Base-by-base conservation (phyloP, 2,113 vertebrate species). In the Lontra canadensis region DNA sequence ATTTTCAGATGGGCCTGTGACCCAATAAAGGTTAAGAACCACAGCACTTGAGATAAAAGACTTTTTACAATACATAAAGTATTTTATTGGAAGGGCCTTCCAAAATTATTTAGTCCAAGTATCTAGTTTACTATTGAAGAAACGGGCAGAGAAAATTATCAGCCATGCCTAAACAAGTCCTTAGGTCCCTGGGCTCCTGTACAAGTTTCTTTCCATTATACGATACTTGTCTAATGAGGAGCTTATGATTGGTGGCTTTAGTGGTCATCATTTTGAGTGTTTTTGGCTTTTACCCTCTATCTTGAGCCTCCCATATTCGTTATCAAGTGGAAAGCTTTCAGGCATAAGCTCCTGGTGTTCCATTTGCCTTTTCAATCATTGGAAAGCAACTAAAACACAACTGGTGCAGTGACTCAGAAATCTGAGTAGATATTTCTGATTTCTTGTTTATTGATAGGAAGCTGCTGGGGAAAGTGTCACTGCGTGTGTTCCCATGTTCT, bases 1-100 rank as follows among this genome's bases (percentile, higher is more conserved):
- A 91, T 84, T 98, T 97, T 95, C 90, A 87, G 42, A 59, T 97
- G 73, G 59, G 61, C 55, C 36, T 83, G 42, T 90, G 74, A 91
- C 71, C 73, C 52, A 88, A 86, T 94, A 88, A 95, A 88, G 59
- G 13, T 96, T 95, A 89, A 89, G 59, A 97, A 96, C 25, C 59
- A 83, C 11, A 95, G 61, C 10, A 73, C 55, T 59, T 36, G 25
- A 89, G 59, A 85, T 86, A 74, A 97, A 96, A 95, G 17, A 84
- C 21, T 88, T 57, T 97, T 93, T 96, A 73, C 21, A 89, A 83
- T 39, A 42, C 42, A 79, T 93, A 42, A 88, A 95, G 23, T 65
- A 84, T 88, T 94, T 87, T 71, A 78, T 95, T 96, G 55, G 79
- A 92, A 95, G 69, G 31, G 7, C 25, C 36, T 96, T 91, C 81